Conservation (phyloP, 2,888 invertebrate species). For the Monochamus alternatus region DNA sequence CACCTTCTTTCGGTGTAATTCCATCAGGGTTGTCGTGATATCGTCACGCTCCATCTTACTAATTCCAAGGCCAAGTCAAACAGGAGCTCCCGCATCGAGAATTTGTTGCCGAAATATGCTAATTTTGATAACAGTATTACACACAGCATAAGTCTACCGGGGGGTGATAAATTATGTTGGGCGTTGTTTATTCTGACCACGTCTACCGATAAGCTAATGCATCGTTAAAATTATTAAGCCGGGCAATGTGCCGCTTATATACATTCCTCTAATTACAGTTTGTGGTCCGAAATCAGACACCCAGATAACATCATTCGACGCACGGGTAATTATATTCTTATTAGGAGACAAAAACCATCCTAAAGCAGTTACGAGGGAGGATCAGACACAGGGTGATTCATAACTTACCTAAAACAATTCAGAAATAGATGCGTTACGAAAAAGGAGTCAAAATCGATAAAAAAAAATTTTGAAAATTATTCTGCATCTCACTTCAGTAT, state of each 20-base stretch:
- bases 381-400: no score
- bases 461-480: no score
- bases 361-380: no score
- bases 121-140: conserved; percentile 40
- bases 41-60: conserved; percentile 56
- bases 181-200: conserved; percentile 36
- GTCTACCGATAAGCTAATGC: conserved; percentile 32
- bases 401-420: no score
- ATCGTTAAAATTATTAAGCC: conserved; percentile 32
- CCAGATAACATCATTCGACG: background rate
- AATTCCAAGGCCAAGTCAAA: conserved; percentile 52
- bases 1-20: conserved; percentile 23
- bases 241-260: background rate
- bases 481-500: no score
- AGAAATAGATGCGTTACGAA: no score
- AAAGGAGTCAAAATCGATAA: no score
- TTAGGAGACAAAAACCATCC: no score
- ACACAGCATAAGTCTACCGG: conserved; percentile 26
- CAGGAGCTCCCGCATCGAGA: conserved; percentile 45
- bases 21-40: conserved; percentile 48
- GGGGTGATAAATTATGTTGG: conserved; percentile 27
- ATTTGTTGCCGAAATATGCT: conserved; percentile 50
- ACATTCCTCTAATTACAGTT: conserved; percentile 24
- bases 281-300: conserved; percentile 14
- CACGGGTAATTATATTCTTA: no score